Percentiles rank a stretch among this genome's conserved stretches.
These are phyloP conservation scores for Cyanoramphus novaezelandiae DNA, from an alignment of 2,113 vertebrate genomes.

Conservation along the genomic window DNA sequence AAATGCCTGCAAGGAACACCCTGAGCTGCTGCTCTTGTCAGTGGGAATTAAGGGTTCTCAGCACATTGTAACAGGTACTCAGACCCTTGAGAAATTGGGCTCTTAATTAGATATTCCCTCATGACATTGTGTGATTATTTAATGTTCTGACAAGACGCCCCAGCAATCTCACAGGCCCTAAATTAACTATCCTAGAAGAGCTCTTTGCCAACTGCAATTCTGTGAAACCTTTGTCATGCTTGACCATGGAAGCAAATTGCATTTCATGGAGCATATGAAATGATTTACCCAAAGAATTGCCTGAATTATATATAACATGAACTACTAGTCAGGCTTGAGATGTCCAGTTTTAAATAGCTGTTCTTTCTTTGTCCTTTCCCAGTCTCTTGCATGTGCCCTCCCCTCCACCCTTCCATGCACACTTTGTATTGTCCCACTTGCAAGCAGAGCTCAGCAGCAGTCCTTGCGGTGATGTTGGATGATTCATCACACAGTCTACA, in stretches of 20 bases:
- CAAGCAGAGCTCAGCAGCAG: background rate
- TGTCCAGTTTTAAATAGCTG: constrained; percentile 9
- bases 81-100: constrained; percentile 23
- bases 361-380: background rate
- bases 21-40: background rate
- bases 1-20: constrained; percentile 21
- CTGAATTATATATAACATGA: background rate
- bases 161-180: background rate
- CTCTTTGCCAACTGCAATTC: constrained; percentile 8
- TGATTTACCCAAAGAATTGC: constrained; percentile 4
- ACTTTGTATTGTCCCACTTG: background rate
- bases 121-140: constrained; percentile 36
- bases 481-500: constrained; percentile 20
- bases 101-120: constrained; percentile 46
- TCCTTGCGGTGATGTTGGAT: background rate
- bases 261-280: constrained; percentile 46
- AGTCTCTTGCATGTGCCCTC: background rate
- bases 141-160: constrained; percentile 24
- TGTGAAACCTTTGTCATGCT: constrained; percentile 42
- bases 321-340: background rate
- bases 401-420: background rate
- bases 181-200: constrained; percentile 28
- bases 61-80: constrained; percentile 16
- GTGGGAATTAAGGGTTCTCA: constrained; percentile 6
- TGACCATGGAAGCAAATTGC: constrained; percentile 47